Evolutionary conservation across 1,140 invertebrate species (phyloP).

Genomic region (Drosophila kepulauana): DNA sequence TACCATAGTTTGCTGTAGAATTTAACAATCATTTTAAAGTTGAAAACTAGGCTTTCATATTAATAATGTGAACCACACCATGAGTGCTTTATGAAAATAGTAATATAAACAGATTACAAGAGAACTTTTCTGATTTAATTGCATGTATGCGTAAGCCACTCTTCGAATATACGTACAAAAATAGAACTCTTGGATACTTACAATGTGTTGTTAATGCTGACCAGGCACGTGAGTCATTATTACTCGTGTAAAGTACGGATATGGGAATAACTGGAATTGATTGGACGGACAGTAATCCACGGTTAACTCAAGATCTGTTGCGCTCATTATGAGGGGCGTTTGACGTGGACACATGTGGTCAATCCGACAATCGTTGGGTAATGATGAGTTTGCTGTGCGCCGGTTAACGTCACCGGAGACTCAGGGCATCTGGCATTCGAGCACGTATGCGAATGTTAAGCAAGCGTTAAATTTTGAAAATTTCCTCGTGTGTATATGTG

Average conservation of each 20-base stretch:
- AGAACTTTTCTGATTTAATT: too few species aligned
- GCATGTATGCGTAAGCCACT: not conserved
- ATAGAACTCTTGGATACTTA: slow-evolving; percentile 25
- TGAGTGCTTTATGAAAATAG: too few species aligned
- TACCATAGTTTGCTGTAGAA: too few species aligned
- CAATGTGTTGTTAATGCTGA: not conserved
- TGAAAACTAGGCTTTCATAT: too few species aligned
- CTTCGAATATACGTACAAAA: not conserved
- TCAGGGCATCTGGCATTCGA: slow-evolving; percentile 59
- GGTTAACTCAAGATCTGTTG: slow-evolving; percentile 34
- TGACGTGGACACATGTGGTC: slow-evolving; percentile 56
- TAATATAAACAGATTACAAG: too few species aligned
- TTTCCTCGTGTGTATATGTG: slow-evolving; percentile 17
- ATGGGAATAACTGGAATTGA: slow-evolving; percentile 29
- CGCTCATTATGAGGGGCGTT: slow-evolving; percentile 78
- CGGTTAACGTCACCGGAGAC: slow-evolving; percentile 21
- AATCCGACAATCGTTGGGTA: slow-evolving; percentile 19
- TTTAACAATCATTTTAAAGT: too few species aligned
- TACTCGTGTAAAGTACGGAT: slow-evolving; percentile 26
- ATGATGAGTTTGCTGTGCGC: slow-evolving; percentile 47
- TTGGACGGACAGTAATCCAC: slow-evolving; percentile 33
- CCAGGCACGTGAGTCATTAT: slow-evolving; percentile 15
- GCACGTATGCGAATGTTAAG: slow-evolving; percentile 38
- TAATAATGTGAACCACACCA: too few species aligned
- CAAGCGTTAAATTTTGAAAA: slow-evolving; percentile 64